Conservation (phyloP, 2,797 vertebrate species). For the Sebastes vulpes region DNA sequence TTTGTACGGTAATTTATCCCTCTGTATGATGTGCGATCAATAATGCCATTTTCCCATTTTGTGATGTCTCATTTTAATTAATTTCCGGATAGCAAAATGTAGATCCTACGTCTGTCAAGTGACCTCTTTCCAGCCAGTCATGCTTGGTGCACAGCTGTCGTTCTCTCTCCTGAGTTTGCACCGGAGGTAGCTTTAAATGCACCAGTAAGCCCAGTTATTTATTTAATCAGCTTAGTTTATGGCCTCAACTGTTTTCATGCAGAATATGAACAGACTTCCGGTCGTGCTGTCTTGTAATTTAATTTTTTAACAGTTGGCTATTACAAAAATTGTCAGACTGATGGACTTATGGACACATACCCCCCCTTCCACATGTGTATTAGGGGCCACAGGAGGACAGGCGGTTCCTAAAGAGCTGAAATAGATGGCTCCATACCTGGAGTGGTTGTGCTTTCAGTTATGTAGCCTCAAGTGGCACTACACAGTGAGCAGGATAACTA, state of each 20-base stretch:
- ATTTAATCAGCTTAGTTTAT: neutral
- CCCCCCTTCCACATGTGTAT: neutral
- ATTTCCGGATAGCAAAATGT: neutral
- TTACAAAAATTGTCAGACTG: neutral
- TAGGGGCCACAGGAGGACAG: neutral
- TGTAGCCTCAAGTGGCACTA: conserved; percentile 1
- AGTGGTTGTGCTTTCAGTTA: neutral
- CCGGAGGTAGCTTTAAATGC: too few relatives aligned
- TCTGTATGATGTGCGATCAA: neutral
- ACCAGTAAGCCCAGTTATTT: neutral
- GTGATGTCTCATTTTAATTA: neutral
- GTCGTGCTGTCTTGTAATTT: neutral
- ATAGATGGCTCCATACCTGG: neutral
- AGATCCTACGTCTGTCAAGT: too few relatives aligned
- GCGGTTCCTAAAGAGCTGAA: neutral
- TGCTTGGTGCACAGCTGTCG: too few relatives aligned
- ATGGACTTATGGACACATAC: neutral
- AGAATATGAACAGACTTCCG: neutral
- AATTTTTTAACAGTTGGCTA: too few relatives aligned
- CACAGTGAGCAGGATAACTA: neutral
- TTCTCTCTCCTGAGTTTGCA: too few relatives aligned
- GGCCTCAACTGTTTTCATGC: neutral
- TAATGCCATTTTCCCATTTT: neutral
- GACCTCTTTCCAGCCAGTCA: too few relatives aligned
- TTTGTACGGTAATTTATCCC: neutral